Evolutionary conservation across 2,797 vertebrate genomes (phyloP).

Genomic region (Phrynocephalus vlangalii): DNA sequence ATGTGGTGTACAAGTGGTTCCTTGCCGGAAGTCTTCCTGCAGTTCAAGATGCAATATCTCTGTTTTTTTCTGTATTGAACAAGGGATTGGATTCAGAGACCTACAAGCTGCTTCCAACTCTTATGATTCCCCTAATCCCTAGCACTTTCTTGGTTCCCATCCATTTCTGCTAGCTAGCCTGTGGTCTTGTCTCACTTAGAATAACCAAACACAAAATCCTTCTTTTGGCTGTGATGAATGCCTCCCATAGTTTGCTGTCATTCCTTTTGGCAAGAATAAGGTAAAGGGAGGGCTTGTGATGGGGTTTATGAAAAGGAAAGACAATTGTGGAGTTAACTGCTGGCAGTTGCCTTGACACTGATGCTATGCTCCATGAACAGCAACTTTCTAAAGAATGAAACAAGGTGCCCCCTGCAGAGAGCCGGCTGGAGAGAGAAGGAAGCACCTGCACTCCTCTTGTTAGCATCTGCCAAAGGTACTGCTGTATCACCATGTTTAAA

Average conservation of each 20-base stretch:
- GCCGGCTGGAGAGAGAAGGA: conserved; percentile 10
- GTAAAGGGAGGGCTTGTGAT: conserved; percentile 13
- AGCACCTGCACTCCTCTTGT: conserved; percentile 44
- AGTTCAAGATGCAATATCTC: background rate
- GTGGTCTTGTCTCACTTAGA: no score
- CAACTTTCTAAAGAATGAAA: conserved; percentile 20
- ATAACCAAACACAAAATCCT: background rate
- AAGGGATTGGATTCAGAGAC: no score
- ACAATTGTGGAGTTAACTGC: conserved; percentile 26
- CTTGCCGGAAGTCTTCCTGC: background rate
- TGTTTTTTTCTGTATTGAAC: background rate
- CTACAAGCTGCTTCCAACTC: background rate
- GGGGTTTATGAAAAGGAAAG: rapidly evolving
- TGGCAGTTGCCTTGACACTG: rapidly evolving
- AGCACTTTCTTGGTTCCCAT: background rate
- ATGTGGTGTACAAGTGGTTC: background rate
- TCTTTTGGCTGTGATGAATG: conserved; percentile 16
- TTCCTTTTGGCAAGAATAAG: background rate
- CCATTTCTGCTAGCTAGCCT: background rate
- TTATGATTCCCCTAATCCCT: background rate
- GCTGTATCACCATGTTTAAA: conserved; percentile 42
- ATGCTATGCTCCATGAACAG: background rate
- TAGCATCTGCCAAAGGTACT: conserved; percentile 36
- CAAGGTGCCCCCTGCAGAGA: conserved; percentile 7
- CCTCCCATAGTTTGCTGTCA: background rate